A percentile compares a stretch with the other conserved stretches of the same genome.
Evolutionary conservation across 2,888 invertebrate genomes (phyloP).

Genomic region (Argynnis bischoffii): DNA sequence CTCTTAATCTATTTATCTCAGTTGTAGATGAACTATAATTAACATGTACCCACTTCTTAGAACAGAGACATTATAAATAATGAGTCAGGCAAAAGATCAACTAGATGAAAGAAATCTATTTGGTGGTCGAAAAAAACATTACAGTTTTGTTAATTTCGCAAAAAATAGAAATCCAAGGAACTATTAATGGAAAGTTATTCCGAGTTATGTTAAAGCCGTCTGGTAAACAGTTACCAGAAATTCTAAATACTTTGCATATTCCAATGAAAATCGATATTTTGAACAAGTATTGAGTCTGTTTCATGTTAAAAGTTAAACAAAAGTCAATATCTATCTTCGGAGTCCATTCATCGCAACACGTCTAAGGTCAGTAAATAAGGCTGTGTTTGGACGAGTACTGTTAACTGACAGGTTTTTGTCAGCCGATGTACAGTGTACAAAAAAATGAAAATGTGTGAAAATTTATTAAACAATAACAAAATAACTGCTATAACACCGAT

Average conservation of each 20-base stretch:
- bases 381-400: too few species aligned
- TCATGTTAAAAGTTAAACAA: slow-evolving; percentile 4
- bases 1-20: too few species aligned
- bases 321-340: not conserved
- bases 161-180: not conserved
- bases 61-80: too few species aligned
- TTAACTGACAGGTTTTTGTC: not conserved
- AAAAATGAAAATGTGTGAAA: too few species aligned
- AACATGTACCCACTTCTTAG: too few species aligned
- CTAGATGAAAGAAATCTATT: not conserved
- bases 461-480: too few species aligned
- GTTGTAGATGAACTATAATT: too few species aligned
- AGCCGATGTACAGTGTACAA: not conserved
- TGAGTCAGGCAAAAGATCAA: too few species aligned
- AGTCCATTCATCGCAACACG: not conserved
- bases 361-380: not conserved
- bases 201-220: not conserved
- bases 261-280: slow-evolving; percentile 9
- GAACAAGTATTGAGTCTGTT: slow-evolving; percentile 3
- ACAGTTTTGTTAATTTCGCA: not conserved
- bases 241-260: slow-evolving; percentile 8
- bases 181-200: slow-evolving; percentile 9
- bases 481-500: too few species aligned
- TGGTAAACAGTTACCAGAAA: not conserved
- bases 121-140: not conserved